Percentiles rank a stretch among this genome's conserved stretches.
phyloP scores from a whole-genome alignment of 2,888 invertebrate species.

The Tetramorium bicarinatum region DNA sequence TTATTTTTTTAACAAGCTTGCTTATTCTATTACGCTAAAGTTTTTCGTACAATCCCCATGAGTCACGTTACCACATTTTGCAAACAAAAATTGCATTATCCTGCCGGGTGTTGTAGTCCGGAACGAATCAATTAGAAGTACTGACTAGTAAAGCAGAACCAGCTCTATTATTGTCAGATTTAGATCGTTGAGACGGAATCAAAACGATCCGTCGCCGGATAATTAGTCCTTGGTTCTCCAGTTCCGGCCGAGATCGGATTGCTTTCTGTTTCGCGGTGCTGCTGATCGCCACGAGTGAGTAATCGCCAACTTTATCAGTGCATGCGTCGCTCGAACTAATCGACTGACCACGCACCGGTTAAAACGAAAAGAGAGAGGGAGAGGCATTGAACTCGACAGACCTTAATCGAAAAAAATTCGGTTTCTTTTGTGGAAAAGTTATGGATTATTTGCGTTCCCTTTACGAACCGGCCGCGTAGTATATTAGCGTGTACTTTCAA shows the following conservation, averaged over 20 bases:
- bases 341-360: conserved; percentile 50
- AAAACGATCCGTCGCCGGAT: conserved; percentile 68
- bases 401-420: conserved; percentile 63
- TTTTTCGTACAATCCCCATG: conserved; percentile 16
- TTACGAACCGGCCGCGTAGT: not conserved
- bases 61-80: not conserved
- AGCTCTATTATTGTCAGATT: conserved; percentile 54
- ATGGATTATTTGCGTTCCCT: conserved; percentile 6
- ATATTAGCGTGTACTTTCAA: conserved; percentile 29
- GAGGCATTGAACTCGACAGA: conserved; percentile 70
- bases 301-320: conserved; percentile 67
- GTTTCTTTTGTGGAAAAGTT: conserved; percentile 63
- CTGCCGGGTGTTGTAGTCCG: not conserved
- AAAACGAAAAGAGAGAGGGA: conserved; percentile 67
- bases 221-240: conserved; percentile 77
- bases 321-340: conserved; percentile 66
- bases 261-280: conserved; percentile 75
- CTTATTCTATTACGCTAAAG: conserved; percentile 13
- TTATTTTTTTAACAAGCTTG: not conserved
- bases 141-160: conserved; percentile 30
- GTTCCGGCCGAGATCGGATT: conserved; percentile 78
- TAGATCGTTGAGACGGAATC: conserved; percentile 54
- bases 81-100: not conserved
- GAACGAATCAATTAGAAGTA: conserved; percentile 37
- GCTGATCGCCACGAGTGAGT: conserved; percentile 66